phyloP scores from a whole-genome alignment of 1,140 invertebrate genomes.

The Ceratina japonica region DNA sequence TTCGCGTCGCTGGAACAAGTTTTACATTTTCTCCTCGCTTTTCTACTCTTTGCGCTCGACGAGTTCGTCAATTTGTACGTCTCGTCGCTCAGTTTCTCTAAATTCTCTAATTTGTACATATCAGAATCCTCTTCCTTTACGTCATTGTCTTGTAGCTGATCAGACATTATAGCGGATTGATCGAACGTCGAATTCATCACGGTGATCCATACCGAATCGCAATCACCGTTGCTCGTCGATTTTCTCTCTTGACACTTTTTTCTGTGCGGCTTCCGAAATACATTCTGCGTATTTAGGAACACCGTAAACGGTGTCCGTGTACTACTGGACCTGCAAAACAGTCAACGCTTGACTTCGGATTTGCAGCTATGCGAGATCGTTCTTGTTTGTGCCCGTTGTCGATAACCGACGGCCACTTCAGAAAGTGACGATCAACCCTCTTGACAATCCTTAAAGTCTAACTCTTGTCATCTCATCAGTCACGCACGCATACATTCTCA shows the following conservation, averaged over 20 bases:
- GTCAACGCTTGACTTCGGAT: slow-evolving; percentile 70
- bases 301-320: slow-evolving; percentile 67
- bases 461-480: slow-evolving; percentile 20
- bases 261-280: slow-evolving; percentile 63
- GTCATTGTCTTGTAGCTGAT: slow-evolving; percentile 42
- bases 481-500: slow-evolving; percentile 12
- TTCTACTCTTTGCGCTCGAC: neutral
- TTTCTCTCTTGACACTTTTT: slow-evolving; percentile 48
- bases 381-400: no score
- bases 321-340: slow-evolving; percentile 75
- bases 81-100: slow-evolving; percentile 15
- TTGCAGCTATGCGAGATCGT: slow-evolving; percentile 43
- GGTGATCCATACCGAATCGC: slow-evolving; percentile 58
- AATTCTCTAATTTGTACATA: neutral
- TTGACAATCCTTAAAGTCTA: slow-evolving; percentile 48
- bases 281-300: slow-evolving; percentile 68
- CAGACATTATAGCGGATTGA: slow-evolving; percentile 29
- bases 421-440: slow-evolving; percentile 32
- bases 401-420: slow-evolving; percentile 26
- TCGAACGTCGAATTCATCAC: slow-evolving; percentile 49
- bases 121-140: slow-evolving; percentile 29
- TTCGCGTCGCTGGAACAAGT: neutral
- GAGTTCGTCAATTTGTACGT: neutral
- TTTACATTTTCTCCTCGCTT: slow-evolving; percentile 17
- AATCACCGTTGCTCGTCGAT: slow-evolving; percentile 29